Conservation (phyloP, 2,888 invertebrate genomes). For the Salticus scenicus region DNA sequence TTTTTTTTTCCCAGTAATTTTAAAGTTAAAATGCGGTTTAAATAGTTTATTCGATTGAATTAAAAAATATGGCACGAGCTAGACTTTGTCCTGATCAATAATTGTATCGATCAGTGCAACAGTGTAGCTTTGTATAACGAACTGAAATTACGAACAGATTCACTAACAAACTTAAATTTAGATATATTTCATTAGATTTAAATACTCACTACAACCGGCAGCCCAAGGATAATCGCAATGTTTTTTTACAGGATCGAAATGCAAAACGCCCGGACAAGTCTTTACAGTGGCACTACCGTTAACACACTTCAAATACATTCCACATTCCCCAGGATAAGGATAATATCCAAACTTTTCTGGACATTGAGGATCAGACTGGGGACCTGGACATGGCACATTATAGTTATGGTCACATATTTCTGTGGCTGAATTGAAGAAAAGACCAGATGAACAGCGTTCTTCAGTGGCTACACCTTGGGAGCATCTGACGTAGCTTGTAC, state of each 20-base stretch:
- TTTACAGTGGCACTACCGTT: constrained; percentile 7
- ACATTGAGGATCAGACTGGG: not conserved
- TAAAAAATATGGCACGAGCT: too few species aligned
- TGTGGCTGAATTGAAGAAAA: constrained; percentile 36
- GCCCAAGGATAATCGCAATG: constrained; percentile 35
- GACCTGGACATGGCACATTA: constrained; percentile 37
- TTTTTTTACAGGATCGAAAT: constrained; percentile 26
- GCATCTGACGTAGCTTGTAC: constrained; percentile 35
- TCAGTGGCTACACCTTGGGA: constrained; percentile 28
- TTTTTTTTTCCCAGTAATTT: too few species aligned
- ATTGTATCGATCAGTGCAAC: too few species aligned
- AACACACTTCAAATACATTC: constrained; percentile 21
- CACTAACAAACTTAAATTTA: too few species aligned
- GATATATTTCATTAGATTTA: too few species aligned
- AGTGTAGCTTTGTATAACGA: too few species aligned
- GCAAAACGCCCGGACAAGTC: constrained; percentile 22
- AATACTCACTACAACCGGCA: constrained; percentile 37
- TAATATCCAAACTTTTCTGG: constrained; percentile 15
- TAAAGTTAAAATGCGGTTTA: too few species aligned
- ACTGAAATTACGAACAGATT: too few species aligned
- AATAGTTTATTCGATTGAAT: too few species aligned
- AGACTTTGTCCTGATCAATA: too few species aligned
- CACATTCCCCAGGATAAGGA: constrained; percentile 39
- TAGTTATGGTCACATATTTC: constrained; percentile 43
- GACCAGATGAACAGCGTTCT: constrained; percentile 30